A percentile compares a stretch with the other conserved stretches of the same genome.
phyloP scores from a whole-genome alignment of 2,797 vertebrate genomes.

The Cossypha caffra region DNA sequence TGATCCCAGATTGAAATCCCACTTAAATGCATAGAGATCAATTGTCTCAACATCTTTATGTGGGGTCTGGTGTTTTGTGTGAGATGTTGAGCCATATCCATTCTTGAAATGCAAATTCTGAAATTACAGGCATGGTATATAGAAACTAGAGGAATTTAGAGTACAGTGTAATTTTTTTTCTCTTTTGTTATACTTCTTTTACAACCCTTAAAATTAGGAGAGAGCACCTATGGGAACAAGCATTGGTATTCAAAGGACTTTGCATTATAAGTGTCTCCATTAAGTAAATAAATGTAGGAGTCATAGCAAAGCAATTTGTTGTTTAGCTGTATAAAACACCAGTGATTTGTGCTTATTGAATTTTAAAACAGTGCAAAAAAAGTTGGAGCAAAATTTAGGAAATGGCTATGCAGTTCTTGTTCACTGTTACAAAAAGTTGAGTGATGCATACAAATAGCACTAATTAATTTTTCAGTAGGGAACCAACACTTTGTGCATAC shows the following conservation, averaged over 20 bases:
- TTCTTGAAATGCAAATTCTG: background rate
- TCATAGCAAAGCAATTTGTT: constrained; percentile 36
- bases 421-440: constrained; percentile 42
- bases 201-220: background rate
- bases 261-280: background rate
- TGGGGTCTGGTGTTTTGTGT: background rate
- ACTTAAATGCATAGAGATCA: background rate
- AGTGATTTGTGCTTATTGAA: constrained; percentile 66
- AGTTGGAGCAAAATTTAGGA: constrained; percentile 24
- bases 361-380: constrained; percentile 17
- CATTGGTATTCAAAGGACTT: background rate
- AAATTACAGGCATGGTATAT: background rate
- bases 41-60: background rate
- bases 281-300: constrained; percentile 9
- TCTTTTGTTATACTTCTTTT: background rate
- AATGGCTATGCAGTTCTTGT: background rate
- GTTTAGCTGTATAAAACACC: constrained; percentile 41
- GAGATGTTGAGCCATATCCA: background rate
- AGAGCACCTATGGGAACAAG: background rate
- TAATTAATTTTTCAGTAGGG: constrained; percentile 66
- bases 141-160: background rate
- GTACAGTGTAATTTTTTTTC: background rate
- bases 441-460: constrained; percentile 60
- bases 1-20: background rate
- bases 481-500: constrained; percentile 7